phyloP scores from a whole-genome alignment of 2,113 vertebrate species.

The Saguinus midas region DNA sequence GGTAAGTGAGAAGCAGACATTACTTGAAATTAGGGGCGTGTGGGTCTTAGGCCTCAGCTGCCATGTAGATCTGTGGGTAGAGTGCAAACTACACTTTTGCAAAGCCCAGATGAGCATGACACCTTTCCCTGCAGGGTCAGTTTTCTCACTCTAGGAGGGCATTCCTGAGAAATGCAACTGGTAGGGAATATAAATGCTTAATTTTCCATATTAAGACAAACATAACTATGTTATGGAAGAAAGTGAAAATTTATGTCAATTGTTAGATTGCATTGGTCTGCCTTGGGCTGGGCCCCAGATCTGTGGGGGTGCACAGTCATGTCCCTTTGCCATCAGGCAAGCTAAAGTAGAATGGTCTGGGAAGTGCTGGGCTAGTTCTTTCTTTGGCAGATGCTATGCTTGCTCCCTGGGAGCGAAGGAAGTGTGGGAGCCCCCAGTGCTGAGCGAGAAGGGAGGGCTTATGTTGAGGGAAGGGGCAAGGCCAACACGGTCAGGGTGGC shows the following conservation, averaged over 20 bases:
- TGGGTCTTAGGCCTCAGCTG: not conserved
- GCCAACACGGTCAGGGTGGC: not conserved
- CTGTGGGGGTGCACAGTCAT: not conserved
- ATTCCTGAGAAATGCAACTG: not conserved
- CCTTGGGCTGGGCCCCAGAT: not conserved
- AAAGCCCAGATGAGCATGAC: not conserved
- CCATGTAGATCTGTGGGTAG: not conserved
- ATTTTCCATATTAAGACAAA: not conserved
- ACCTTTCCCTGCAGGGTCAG: not conserved
- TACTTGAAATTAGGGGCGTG: not conserved
- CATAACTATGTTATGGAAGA: not conserved
- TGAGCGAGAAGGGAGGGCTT: not conserved
- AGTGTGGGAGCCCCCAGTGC: not conserved
- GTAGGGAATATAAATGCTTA: not conserved
- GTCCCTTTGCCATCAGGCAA: not conserved
- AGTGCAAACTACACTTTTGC: not conserved
- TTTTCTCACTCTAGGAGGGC: not conserved
- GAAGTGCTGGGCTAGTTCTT: not conserved
- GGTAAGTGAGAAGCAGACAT: not conserved
- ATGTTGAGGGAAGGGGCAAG: not conserved
- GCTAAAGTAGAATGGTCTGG: not conserved
- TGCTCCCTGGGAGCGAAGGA: not conserved
- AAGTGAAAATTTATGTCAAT: not conserved
- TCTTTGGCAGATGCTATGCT: not conserved
- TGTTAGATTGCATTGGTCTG: not conserved